These are phyloP conservation scores for Saccostrea glomerata DNA, from an alignment of 1,140 invertebrate species.

Conservation along the genomic window DNA sequence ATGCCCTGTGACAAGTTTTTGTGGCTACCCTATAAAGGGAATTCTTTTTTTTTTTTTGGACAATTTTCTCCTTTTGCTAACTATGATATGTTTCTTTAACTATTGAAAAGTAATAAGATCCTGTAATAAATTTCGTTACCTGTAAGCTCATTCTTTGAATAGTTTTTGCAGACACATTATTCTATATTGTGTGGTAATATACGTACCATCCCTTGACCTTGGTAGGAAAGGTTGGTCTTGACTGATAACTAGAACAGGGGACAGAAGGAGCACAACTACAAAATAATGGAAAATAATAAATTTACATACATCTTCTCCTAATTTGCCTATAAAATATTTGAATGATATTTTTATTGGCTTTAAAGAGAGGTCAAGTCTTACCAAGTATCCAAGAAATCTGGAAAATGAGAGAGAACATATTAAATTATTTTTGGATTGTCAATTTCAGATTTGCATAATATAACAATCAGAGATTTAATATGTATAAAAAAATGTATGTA, in stretches of 20 bases:
- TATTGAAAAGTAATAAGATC: too few species aligned
- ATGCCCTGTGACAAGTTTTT: too few species aligned
- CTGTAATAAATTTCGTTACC: too few species aligned
- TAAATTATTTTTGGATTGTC: background rate
- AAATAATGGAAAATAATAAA: background rate
- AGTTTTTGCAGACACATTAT: too few species aligned
- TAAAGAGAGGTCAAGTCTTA: background rate
- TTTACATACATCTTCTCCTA: background rate
- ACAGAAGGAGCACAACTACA: constrained; percentile 4
- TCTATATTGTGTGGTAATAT: background rate
- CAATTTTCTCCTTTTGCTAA: too few species aligned
- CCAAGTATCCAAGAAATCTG: background rate
- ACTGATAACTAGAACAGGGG: background rate
- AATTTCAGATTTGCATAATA: background rate
- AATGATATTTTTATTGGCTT: background rate
- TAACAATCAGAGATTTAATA: background rate
- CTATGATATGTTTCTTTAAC: too few species aligned
- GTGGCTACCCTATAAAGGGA: too few species aligned
- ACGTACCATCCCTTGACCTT: background rate
- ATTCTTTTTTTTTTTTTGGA: too few species aligned
- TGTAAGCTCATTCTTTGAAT: too few species aligned
- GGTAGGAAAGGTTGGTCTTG: background rate
- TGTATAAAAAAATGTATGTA: background rate
- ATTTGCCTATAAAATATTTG: background rate
- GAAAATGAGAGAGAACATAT: background rate